Evolutionary conservation across 2,113 vertebrate genomes (phyloP).

Genomic region (Cervus canadensis): DNA sequence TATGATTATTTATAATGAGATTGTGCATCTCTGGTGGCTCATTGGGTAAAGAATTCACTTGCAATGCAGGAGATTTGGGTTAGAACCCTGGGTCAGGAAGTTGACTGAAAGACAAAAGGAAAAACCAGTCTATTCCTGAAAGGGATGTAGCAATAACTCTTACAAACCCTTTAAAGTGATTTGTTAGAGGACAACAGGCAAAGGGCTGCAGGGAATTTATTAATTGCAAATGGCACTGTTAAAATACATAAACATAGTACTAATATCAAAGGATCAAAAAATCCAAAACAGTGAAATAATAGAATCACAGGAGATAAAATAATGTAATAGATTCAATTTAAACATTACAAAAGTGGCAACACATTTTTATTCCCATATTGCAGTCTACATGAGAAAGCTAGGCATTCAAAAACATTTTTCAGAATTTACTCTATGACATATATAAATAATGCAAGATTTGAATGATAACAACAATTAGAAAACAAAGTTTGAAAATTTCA

Average conservation of each 20-base stretch:
- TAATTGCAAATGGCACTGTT: neutral
- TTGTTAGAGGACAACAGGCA: neutral
- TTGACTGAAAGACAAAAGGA: neutral
- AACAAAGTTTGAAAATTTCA: neutral
- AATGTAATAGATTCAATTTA: neutral
- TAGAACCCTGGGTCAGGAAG: neutral
- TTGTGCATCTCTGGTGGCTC: neutral
- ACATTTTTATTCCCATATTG: neutral
- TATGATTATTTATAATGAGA: neutral
- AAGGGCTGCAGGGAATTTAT: neutral
- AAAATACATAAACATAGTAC: neutral
- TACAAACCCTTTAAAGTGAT: neutral
- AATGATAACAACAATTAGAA: neutral
- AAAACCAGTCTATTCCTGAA: neutral
- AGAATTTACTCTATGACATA: neutral
- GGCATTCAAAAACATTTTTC: neutral
- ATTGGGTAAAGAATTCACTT: no score
- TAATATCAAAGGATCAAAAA: neutral
- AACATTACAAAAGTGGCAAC: neutral
- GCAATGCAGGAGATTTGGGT: no score
- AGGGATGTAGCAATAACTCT: neutral
- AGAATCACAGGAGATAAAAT: neutral
- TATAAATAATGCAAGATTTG: neutral
- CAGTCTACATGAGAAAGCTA: neutral
- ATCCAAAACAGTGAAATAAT: neutral